Evolutionary conservation across 2,888 invertebrate species (phyloP), one percentile per base, ranked within the genome.

Genomic region (Drosophila robusta): DNA sequence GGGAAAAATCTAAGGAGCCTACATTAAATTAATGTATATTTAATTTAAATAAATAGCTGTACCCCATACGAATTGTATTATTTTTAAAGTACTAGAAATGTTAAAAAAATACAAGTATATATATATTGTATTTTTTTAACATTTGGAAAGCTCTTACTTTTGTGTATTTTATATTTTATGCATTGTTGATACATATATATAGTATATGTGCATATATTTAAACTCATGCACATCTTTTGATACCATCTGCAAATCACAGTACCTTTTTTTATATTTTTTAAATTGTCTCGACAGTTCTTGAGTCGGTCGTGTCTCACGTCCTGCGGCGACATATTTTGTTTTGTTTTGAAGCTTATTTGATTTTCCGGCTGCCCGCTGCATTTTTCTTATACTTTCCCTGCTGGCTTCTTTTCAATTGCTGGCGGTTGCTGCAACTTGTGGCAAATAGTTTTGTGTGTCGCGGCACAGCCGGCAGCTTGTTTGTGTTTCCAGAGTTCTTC

Each of bases 281-380:
- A 42, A 46, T 42, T 41, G 36, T 42, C 32, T 14, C 34, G 47
- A 55, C 34, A 49, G 32, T 44, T 64, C 9, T 29, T 29, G 16
- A 32, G 42, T 12, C 16, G 51, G 22, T 32, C 12, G 24, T 18
- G n/a, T 2, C 29, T 22, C 60, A 52, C 52, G 67, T 78, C 63
- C 80, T 75, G 80, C 58, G 78, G 78, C 78, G 67, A 67, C 70
- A 50, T 66, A 38, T 76, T 71, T 81, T 62, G 70, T 63, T 70
- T 71, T 80, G 61, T 82, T 86, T 83, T 75, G 82, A 78, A 83
- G 82, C 87, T 86, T 83, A 83, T 86, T 83, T 83, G 82, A 83
- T 83, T 87, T 74, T 76, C 64, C 81, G 62, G 50, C 66, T 78
- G 71, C 70, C 72, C 71, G 66, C 56, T 80, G 70, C 64, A 55